Evolutionary conservation across 2,113 vertebrate species (phyloP), one percentile per base, ranked within the genome.

Genomic region (Motacilla alba): DNA sequence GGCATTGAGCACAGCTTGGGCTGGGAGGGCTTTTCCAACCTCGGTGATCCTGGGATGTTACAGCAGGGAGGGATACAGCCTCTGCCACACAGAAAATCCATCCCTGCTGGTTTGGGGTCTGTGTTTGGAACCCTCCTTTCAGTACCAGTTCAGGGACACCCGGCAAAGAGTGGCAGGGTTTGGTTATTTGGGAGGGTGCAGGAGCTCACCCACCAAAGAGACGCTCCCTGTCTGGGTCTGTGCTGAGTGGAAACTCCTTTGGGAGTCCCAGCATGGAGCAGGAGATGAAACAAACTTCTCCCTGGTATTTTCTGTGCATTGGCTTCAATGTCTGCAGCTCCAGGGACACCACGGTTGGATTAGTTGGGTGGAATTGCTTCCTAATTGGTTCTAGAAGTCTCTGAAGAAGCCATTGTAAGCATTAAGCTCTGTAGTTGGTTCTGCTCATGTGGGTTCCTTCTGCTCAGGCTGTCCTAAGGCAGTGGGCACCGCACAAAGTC

Each of bases 181-280:
- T 2, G 11, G 64, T 27, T 53, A 6, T 53, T 49, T 70, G 91
- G 41, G 79, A 74, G 59, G 50, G 15, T 41, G 26, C 56, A 37
- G 78, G 66, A 82, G 22, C 60, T 81, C 21, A 11, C 24, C 41
- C 55, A 6, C 15, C 55, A 12, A 8, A 59, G 41, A 23, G 46
- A 21, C 0, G 0, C 20, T 85, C 1, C 0, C 39, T 88, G 39
- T 8, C 26, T 73, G 55, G 5, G 10, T 69, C 50, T 90, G 35
- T 21, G 68, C 59, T 15, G 44, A 27, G 47, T 52, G 41, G 56
- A 62, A 68, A 52, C 11, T 9, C 30, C 22, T 92, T 31, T 52
- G 41, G 37, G 47, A 67, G 37, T 50, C 62, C 72, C 46, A 64
- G 33, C 15, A 2, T 7, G 46, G 46, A 72, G 73, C 81, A 68